A percentile compares a stretch with the other conserved stretches of the same genome.
These are phyloP conservation scores for Pachypsylla venusta DNA, from an alignment of 1,140 invertebrate species.

Conservation along the genomic window DNA sequence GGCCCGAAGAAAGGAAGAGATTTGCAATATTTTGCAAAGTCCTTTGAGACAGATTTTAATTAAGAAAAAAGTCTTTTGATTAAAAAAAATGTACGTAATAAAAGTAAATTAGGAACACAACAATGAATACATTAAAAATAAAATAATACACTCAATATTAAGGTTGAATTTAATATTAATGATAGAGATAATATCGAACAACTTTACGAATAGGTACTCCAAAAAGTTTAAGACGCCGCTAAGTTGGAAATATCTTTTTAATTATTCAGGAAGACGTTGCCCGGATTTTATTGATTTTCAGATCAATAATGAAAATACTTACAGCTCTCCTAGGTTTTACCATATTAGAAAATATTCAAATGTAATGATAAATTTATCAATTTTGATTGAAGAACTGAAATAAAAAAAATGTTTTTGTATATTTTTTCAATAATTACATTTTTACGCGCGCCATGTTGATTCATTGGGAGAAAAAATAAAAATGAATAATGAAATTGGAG, in stretches of 20 bases:
- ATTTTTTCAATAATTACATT: neutral
- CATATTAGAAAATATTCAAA: neutral
- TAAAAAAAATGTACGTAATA: too few species aligned
- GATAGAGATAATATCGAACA: too few species aligned
- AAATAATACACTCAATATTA: too few species aligned
- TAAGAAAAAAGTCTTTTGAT: too few species aligned
- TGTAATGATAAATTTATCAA: neutral
- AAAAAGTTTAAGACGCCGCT: neutral
- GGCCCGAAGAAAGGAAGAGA: too few species aligned
- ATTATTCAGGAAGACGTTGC: neutral
- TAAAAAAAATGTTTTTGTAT: neutral
- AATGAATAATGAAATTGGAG: too few species aligned
- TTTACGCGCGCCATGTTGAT: neutral
- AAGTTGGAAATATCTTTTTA: neutral
- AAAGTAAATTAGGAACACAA: too few species aligned
- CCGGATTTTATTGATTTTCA: slow-evolving; percentile 1
- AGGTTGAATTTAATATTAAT: too few species aligned
- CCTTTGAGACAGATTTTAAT: too few species aligned
- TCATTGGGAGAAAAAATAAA: slow-evolving; percentile 1
- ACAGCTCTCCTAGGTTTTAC: slow-evolving; percentile 1
- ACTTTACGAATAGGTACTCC: too few species aligned
- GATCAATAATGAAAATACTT: neutral
- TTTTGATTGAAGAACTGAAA: neutral
- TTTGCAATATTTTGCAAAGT: too few species aligned
- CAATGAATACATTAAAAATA: too few species aligned